Conservation (phyloP, 2,797 vertebrate genomes). For the Dallia pectoralis region DNA sequence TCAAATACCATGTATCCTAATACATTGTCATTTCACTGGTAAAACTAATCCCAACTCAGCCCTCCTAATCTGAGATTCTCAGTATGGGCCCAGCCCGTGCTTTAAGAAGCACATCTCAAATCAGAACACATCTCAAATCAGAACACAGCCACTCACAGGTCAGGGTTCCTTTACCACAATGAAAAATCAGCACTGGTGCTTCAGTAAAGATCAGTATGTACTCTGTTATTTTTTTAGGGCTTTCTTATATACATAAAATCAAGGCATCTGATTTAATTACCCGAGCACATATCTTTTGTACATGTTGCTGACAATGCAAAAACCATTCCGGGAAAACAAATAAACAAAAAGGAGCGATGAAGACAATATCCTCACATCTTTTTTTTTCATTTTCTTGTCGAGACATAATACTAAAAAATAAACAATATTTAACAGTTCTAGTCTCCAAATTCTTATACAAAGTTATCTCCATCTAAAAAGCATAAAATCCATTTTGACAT, state of each 20-base stretch:
- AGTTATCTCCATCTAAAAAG: conserved; percentile 85
- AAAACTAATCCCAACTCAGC: neutral
- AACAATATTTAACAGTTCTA: conserved; percentile 77
- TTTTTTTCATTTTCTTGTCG: conserved; percentile 52
- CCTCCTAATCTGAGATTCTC: neutral
- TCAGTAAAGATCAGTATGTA: conserved; percentile 14
- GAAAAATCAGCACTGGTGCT: conserved; percentile 20
- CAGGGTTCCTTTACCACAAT: neutral
- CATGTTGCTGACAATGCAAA: conserved; percentile 47
- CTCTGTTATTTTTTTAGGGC: conserved; percentile 26
- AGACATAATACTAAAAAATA: conserved; percentile 47
- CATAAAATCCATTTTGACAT: conserved; percentile 88
- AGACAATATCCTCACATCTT: conserved; percentile 21
- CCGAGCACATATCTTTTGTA: conserved; percentile 36
- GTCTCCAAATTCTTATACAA: conserved; percentile 82
- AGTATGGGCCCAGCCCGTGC: neutral
- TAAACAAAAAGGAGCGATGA: conserved; percentile 23
- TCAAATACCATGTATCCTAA: neutral
- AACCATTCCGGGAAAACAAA: conserved; percentile 51
- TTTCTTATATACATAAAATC: conserved; percentile 30
- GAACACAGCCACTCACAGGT: neutral
- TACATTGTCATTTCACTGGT: neutral
- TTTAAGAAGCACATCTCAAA: neutral
- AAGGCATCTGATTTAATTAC: neutral
- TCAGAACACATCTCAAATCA: neutral